Evolutionary conservation across 2,113 vertebrate genomes (phyloP), one percentile per base, ranked within the genome.

Genomic region (Nannospalax galili): DNA sequence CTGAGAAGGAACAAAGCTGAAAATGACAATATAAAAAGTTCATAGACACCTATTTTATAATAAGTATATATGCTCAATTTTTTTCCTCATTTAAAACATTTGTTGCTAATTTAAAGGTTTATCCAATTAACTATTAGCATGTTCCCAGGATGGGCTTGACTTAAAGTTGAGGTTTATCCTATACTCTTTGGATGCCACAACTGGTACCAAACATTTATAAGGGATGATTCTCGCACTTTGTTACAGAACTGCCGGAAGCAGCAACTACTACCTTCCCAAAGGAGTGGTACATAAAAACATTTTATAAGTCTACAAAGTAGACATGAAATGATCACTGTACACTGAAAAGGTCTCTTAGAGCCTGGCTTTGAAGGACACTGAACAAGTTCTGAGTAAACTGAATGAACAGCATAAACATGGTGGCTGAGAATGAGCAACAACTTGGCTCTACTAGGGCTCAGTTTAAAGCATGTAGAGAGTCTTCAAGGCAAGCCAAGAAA

Each of bases 11-110:
- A 70, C 9, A 89, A 77, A 93, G 45, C 4, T 79, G 75, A 89
- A 95, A 92, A 92, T 88, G 72, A 84, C 78, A 94, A 28, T 79
- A 52, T 56, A 92, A 89, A 86, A 90, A 48, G 70, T 35, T 92
- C 84, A 92, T 4, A 70, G 19, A 94, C 91, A 92, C 65, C 65
- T 90, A 93, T 74, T 94, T 91, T 95, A 88, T 89, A 93, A 74
- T 9, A 90, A 11, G 20, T 64, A 93, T 32, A 62, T n/a, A 77
- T 74, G 78, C 26, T 88, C 35, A 90, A 14, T 90, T 90, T 91
- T 64, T 70, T 64, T 40, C 42, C 40, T 90, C 56, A 82, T 87
- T 45, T 87, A 30, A 90, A 85, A 52, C 5, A 93, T 52, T 45
- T 88, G 28, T 64, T 91, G 67, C 72, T 69, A 96, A 90, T 72